These are phyloP conservation scores for Ciconia nigra DNA, from an alignment of 2,797 vertebrate genomes.

Conservation along the genomic window DNA sequence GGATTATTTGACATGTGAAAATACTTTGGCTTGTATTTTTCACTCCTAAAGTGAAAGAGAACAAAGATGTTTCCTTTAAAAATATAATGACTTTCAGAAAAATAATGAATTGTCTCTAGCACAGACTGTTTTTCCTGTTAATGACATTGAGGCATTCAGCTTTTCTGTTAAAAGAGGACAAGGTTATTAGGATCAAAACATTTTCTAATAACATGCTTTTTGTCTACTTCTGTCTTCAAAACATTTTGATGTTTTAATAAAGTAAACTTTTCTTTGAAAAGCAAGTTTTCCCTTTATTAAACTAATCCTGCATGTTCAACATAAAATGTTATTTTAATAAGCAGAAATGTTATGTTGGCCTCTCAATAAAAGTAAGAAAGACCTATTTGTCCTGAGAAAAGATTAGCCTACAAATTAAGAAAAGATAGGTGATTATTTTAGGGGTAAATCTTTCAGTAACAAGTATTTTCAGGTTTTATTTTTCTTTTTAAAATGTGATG, in stretches of 20 bases:
- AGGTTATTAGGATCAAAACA: not conserved
- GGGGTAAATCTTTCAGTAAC: not conserved
- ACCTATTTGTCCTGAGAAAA: not conserved
- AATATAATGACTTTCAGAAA: not conserved
- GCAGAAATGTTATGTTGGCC: not conserved
- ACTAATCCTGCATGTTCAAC: not conserved
- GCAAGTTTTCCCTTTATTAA: not conserved
- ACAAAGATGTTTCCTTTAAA: not conserved
- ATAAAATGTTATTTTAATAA: not conserved
- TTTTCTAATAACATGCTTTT: not conserved
- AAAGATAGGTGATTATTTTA: not conserved
- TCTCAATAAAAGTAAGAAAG: not conserved
- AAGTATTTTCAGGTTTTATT: not conserved
- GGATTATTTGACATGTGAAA: not conserved
- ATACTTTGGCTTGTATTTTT: not conserved
- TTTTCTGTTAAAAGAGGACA: not conserved
- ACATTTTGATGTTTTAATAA: not conserved
- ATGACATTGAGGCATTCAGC: not conserved
- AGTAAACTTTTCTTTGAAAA: not conserved
- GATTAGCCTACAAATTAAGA: not conserved
- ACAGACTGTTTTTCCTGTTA: not conserved
- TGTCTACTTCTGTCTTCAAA: not conserved
- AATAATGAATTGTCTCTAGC: not conserved
- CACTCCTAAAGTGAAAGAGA: not conserved
- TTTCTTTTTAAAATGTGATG: not conserved